phyloP scores from a whole-genome alignment of 2,113 vertebrate species.

The Cynoglossus semilaevis region DNA sequence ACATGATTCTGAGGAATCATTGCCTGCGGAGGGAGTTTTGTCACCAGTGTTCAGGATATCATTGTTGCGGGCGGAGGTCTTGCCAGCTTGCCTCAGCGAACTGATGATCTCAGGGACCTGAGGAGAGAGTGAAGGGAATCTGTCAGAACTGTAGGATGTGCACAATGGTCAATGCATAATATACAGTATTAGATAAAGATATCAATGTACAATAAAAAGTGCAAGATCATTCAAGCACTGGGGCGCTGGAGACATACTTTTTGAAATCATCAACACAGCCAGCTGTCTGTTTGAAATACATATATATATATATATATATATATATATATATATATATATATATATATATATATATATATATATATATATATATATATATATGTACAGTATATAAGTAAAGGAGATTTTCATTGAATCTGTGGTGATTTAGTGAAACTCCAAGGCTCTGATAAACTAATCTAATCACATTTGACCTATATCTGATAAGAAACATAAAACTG shows the following conservation, averaged over 20 bases:
- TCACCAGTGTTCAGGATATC: slow-evolving; percentile 59
- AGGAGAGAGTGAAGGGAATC: slow-evolving; percentile 4
- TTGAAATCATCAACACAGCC: background rate
- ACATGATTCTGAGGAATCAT: slow-evolving; percentile 73
- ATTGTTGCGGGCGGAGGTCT: slow-evolving; percentile 87
- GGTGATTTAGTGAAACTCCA: no score
- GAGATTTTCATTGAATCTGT: no score
- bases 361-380: no score
- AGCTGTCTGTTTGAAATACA: background rate
- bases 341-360: no score
- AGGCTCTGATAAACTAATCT: no score
- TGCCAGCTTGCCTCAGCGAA: slow-evolving; percentile 91
- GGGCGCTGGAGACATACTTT: no score
- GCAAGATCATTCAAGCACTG: no score
- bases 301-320: no score
- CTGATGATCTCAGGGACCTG: slow-evolving; percentile 97
- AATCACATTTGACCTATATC: background rate
- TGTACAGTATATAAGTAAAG: no score
- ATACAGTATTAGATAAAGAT: background rate
- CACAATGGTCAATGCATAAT: no score
- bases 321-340: no score
- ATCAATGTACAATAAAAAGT: no score
- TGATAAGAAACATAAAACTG: background rate
- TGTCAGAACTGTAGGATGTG: background rate
- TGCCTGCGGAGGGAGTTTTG: slow-evolving; percentile 62